Evolutionary conservation across 2,797 vertebrate species (phyloP), one percentile per base, ranked within the genome.

Genomic region (Petrocephalus schoutedeni): DNA sequence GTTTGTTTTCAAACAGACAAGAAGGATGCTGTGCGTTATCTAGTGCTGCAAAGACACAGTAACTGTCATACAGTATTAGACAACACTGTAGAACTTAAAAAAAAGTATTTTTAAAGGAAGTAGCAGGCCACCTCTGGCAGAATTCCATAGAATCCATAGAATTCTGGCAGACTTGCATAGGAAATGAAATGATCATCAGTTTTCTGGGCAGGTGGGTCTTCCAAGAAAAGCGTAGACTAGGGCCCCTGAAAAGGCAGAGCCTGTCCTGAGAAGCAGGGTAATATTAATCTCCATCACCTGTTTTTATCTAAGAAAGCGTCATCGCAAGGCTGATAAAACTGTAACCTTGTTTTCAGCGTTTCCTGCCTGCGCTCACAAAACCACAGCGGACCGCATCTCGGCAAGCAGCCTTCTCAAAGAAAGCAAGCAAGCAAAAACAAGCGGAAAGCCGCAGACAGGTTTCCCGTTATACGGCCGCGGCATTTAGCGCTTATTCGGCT

Each of bases 1-100:
- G 83, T 86, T 88, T 88, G 85, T 88, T 89, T 89, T 88, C 86
- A 87, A 67, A 88, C n/a, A 8, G 64, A 14, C 36, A 53, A 57
- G 41, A 21, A 56, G 74, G 71, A 83, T 53, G 41, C n/a, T 83
- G 49, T 53, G 10, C 59, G 28, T 21, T 0, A 3, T 28, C 9
- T 23, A 67, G 21, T 12, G 28, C 23, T 12, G 23, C 23, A 32
- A 12, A 67, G 10, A 67, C 59, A 23, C 59, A 64, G 21, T 64
- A 2, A 9, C 59, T 64, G 59, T 8, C 8, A 28, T 10, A 67
- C 7, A 67, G 23, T 12, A 23, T 32, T 67, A 32, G 9, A 67
- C 10, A 67, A 23, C 23, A 67, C 2, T 28, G 61, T 67, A 57
- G 16, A 57, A 57, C 56, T 28, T 57, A 19, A 16, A 57, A 67